Evolutionary conservation across 37 sponge, comb jelly and placozoan species (phyloP), one percentile per base, ranked within the genome.

Genomic region (Haliclona indistincta): DNA sequence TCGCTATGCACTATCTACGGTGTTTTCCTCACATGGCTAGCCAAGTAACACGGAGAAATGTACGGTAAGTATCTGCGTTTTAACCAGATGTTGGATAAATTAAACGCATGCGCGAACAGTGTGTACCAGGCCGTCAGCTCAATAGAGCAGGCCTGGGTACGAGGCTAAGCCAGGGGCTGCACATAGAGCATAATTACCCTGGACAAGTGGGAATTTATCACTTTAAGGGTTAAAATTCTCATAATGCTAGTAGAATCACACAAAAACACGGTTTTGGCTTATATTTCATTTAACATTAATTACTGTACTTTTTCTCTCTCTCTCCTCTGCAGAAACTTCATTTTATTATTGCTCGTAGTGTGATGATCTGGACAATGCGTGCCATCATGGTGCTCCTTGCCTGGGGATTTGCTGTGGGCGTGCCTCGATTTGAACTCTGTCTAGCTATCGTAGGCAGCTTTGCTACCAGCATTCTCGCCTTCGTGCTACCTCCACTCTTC

Each of bases 401-500:
- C 19, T 92, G 83, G 74, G 81, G 71, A 1, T 62, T 92, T 7
- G 88, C 93, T 56, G 75, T 81, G 3, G 81, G 70, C 8, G 82
- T 92, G 28, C 93, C 93, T 40, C 84, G 73, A 39, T 92, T 92
- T 54, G 76, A 92, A 51, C 56, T 92, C 49, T 77, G 89, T 51
- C 64, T 84, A 4, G 84, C 88, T 47, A 64, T 92, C 2, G 93
- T 92, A 13, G 93, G 93, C 17, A 83, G 93, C 19, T 71, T 92
- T 25, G 84, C 88, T 2, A 83, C 88, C 33, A 92, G 84, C 36
- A 62, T 87, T 22, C 42, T 86, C 11, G 93, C 93, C 38, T 92
- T 92, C 68, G 61, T 92, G 20, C 80, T 86, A 0, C 93, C 93
- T 49, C 93, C 93, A 36, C 77, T 87, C 43, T 92, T 92, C 71